These are phyloP conservation scores for Pantelozetes paolii DNA, from an alignment of 2,888 invertebrate genomes.

Conservation along the genomic window DNA sequence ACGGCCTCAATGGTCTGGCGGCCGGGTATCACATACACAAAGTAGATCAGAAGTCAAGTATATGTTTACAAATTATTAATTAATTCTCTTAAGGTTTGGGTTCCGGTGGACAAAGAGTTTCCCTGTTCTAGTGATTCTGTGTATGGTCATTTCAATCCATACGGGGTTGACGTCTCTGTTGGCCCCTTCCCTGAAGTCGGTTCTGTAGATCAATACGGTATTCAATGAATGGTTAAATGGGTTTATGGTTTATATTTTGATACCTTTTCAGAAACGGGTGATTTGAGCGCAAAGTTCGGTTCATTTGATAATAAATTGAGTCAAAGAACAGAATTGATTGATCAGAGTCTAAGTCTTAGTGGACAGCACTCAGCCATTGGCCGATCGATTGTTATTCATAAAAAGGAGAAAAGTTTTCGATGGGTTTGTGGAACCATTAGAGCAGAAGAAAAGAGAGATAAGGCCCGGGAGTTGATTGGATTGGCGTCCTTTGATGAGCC, in stretches of 20 bases:
- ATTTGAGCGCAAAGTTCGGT: constrained; percentile 66
- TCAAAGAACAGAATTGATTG: constrained; percentile 61
- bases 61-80: too few relatives aligned
- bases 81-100: too few relatives aligned
- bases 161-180: constrained; percentile 62
- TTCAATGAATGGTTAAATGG: too few relatives aligned
- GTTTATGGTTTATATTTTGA: too few relatives aligned
- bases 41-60: too few relatives aligned
- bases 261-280: too few relatives aligned
- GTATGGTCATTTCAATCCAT: constrained; percentile 82
- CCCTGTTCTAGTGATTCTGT: constrained; percentile 78
- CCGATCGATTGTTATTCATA: constrained; percentile 77
- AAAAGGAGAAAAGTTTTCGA: constrained; percentile 59
- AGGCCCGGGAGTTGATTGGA: constrained; percentile 74
- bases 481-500: constrained; percentile 90
- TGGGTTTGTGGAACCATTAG: constrained; percentile 82
- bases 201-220: constrained; percentile 78
- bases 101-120: constrained; percentile 56
- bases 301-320: constrained; percentile 63
- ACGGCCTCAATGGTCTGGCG: constrained; percentile 64
- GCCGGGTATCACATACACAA: constrained; percentile 74
- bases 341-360: constrained; percentile 73
- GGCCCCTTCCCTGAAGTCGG: constrained; percentile 55
- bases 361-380: constrained; percentile 77
- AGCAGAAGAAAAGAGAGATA: constrained; percentile 73